These are phyloP conservation scores for Rhabdomys dilectus DNA, from an alignment of 2,113 vertebrate species.

Conservation along the genomic window DNA sequence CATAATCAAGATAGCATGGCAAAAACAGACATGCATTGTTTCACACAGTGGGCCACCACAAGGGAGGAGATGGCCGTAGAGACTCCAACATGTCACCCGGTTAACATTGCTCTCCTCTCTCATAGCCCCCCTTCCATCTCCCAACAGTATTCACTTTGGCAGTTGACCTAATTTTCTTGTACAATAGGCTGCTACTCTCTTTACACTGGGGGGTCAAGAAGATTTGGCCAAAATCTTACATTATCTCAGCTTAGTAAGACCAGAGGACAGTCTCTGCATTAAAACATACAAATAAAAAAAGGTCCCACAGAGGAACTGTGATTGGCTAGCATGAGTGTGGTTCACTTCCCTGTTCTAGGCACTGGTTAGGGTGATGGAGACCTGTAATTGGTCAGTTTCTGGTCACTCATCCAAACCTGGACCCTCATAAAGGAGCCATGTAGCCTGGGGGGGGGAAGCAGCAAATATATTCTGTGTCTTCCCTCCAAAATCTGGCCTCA, in stretches of 20 bases:
- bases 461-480: not conserved
- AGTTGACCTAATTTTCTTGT: not conserved
- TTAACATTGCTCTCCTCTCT: not conserved
- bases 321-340: not conserved
- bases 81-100: not conserved
- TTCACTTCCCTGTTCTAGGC: not conserved
- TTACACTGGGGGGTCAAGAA: not conserved
- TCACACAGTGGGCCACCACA: not conserved
- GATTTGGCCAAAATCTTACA: not conserved
- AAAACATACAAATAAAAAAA: not conserved
- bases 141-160: not conserved
- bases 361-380: not conserved
- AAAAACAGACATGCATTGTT: fast-evolving
- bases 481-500: not conserved
- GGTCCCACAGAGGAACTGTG: not conserved
- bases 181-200: not conserved
- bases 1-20: not conserved
- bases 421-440: not conserved
- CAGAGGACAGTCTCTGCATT: not conserved
- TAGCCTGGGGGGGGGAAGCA: not conserved
- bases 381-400: not conserved
- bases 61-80: not conserved
- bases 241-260: not conserved
- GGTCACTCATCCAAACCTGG: not conserved
- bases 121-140: not conserved